Conservation (phyloP, 2,888 invertebrate species). For the Caradrina clavipalpis region DNA sequence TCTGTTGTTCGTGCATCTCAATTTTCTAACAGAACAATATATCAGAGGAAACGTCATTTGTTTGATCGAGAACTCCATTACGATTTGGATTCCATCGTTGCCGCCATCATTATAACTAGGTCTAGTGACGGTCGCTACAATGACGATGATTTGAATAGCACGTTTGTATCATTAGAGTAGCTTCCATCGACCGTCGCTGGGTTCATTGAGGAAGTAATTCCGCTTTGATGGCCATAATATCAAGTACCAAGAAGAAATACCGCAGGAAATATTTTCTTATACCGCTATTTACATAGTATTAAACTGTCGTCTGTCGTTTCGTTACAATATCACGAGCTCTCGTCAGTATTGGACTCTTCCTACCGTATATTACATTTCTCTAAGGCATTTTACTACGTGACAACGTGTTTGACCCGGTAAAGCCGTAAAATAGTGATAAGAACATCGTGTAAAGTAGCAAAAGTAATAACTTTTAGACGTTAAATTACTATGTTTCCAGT, state of each 20-base stretch:
- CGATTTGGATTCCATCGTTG: constrained; percentile 13
- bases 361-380: constrained; percentile 29
- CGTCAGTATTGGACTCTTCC: constrained; percentile 23
- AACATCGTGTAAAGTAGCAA: constrained; percentile 33
- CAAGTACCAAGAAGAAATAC: constrained; percentile 44
- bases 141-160: constrained; percentile 51
- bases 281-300: constrained; percentile 58
- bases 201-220: constrained; percentile 57
- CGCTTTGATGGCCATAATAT: constrained; percentile 44
- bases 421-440: constrained; percentile 54
- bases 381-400: constrained; percentile 42
- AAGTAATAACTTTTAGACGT: constrained; percentile 36
- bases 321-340: constrained; percentile 30
- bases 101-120: constrained; percentile 47
- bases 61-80: constrained; percentile 32
- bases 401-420: constrained; percentile 43
- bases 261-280: constrained; percentile 43
- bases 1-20: constrained; percentile 13
- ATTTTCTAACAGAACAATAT: constrained; percentile 14
- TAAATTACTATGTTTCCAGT: constrained; percentile 23
- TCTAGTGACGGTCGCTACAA: constrained; percentile 34
- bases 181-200: constrained; percentile 27
- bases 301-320: constrained; percentile 35
- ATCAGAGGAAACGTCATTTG: constrained; percentile 27
- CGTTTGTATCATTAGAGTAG: constrained; percentile 41